Conservation (phyloP, 1,140 invertebrate species). For the Gonioctena quinquepunctata region DNA sequence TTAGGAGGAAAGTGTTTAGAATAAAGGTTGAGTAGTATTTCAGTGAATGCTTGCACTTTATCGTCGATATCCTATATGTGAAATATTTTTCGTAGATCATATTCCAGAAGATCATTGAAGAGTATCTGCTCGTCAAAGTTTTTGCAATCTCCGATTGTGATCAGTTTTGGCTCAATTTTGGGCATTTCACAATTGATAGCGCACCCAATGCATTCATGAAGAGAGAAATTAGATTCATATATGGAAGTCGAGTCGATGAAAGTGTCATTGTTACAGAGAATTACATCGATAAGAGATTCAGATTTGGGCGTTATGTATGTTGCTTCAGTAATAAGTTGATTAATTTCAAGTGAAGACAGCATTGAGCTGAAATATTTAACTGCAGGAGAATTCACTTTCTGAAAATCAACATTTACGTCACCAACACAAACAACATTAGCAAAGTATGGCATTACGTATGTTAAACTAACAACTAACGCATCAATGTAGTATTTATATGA, state of each 20-base stretch:
- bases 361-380: background rate
- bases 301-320: background rate
- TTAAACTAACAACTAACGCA: no score
- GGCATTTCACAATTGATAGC: background rate
- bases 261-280: background rate
- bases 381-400: no score
- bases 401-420: no score
- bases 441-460: no score
- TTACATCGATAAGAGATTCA: background rate
- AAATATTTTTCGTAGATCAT: background rate
- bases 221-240: background rate
- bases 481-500: no score
- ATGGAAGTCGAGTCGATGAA: background rate
- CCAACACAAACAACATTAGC: no score
- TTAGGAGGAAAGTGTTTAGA: no score
- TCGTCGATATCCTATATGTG: background rate
- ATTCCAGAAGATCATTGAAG: background rate
- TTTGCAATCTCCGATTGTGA: no score
- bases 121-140: background rate
- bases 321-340: background rate
- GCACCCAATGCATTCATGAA: background rate
- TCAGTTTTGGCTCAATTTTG: background rate
- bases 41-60: background rate
- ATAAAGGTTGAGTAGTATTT: background rate
- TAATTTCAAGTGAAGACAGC: background rate